Evolutionary conservation across 2,113 vertebrate genomes (phyloP).

Genomic region (Brachyistius frenatus): DNA sequence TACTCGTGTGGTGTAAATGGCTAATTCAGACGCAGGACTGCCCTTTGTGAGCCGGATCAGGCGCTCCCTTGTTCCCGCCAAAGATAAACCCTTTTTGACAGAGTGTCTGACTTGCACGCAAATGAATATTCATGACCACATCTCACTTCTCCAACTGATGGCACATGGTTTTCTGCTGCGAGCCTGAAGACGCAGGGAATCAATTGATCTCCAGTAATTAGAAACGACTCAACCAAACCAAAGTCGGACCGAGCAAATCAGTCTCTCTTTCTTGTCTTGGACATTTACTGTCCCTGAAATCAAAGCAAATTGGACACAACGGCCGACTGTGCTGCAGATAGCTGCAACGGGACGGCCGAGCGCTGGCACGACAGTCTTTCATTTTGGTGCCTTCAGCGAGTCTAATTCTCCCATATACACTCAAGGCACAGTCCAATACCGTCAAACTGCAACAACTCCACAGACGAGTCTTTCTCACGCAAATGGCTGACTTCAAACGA

Average conservation of each 20-base stretch:
- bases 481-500: slow-evolving; percentile 15
- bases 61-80: slow-evolving; percentile 28
- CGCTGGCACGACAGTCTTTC: slow-evolving; percentile 15
- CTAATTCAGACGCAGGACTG: slow-evolving; percentile 39
- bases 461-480: slow-evolving; percentile 19
- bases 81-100: slow-evolving; percentile 54
- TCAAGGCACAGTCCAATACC: not conserved
- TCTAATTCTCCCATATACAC: slow-evolving; percentile 9
- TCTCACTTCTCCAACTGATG: slow-evolving; percentile 17
- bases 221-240: slow-evolving; percentile 47
- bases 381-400: slow-evolving; percentile 20
- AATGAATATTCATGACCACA: slow-evolving; percentile 55
- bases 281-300: slow-evolving; percentile 37
- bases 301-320: slow-evolving; percentile 35
- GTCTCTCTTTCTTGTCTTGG: slow-evolving; percentile 16
- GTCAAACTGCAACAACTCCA: slow-evolving; percentile 11
- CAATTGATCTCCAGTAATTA: slow-evolving; percentile 47
- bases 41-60: slow-evolving; percentile 48
- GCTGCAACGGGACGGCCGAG: slow-evolving; percentile 2
- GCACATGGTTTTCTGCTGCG: slow-evolving; percentile 10
- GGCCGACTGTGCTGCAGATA: slow-evolving; percentile 1
- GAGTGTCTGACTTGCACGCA: slow-evolving; percentile 31
- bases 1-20: slow-evolving; percentile 36
- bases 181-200: slow-evolving; percentile 24
- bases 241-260: slow-evolving; percentile 22